These are phyloP conservation scores for Phaetusa simplex DNA, from an alignment of 2,113 vertebrate genomes.

Conservation along the genomic window DNA sequence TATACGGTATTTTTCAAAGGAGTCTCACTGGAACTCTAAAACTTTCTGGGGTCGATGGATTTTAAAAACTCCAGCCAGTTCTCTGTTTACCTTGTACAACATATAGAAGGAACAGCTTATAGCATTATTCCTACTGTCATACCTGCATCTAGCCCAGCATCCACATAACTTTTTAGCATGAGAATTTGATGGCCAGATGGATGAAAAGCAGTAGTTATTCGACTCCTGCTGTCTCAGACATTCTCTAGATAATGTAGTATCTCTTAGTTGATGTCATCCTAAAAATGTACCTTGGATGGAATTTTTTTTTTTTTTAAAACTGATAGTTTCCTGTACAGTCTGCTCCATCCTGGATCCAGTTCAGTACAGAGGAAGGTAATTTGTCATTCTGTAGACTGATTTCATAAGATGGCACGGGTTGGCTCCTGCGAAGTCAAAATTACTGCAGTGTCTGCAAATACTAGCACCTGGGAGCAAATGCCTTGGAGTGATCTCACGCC, in stretches of 20 bases:
- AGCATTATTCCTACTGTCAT: not conserved
- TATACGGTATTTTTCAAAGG: not conserved
- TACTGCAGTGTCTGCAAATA: constrained; percentile 1
- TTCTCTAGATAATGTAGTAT: not conserved
- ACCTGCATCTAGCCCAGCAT: not conserved
- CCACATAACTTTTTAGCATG: not conserved
- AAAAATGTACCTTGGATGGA: not conserved
- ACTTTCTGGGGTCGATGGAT: not conserved
- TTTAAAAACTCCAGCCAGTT: not conserved
- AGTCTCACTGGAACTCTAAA: not conserved
- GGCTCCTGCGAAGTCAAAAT: not conserved
- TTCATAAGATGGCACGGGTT: not conserved
- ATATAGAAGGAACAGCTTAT: not conserved
- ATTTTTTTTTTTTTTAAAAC: not conserved
- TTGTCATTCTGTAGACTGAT: constrained; percentile 1
- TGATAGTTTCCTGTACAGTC: constrained; percentile 1
- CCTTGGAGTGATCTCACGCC: not conserved
- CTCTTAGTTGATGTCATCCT: not conserved
- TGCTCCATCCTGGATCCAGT: not conserved
- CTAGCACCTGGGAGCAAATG: not conserved
- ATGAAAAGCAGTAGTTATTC: not conserved
- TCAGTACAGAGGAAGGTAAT: not conserved
- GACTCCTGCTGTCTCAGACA: not conserved
- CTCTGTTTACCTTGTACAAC: not conserved
- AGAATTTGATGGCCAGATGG: not conserved